Percentiles rank a stretch among this genome's conserved stretches.
Conservation (phyloP, 2,113 vertebrate species). For the Craseonycteris thonglongyai region DNA sequence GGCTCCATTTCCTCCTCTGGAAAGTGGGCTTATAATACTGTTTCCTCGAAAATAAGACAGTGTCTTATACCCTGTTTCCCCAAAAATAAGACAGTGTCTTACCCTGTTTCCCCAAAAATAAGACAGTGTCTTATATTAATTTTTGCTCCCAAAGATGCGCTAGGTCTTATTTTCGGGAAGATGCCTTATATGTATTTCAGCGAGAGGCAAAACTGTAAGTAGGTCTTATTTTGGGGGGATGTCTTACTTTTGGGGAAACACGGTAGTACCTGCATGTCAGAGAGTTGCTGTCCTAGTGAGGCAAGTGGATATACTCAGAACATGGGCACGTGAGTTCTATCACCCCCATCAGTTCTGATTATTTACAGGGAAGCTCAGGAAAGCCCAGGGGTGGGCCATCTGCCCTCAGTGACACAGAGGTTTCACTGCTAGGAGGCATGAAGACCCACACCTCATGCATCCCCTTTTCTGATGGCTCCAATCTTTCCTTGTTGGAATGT, state of each 20-base stretch:
- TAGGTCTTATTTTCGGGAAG: too few species aligned
- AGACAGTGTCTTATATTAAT: too few species aligned
- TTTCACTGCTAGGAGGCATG: neutral
- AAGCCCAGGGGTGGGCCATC: neutral
- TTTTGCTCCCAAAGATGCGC: too few species aligned
- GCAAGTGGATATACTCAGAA: neutral
- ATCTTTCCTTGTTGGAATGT: neutral
- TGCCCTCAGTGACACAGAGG: neutral
- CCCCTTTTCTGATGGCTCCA: neutral
- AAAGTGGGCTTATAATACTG: neutral
- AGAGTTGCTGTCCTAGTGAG: neutral
- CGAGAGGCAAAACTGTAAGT: too few species aligned
- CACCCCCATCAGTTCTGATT: accelerated
- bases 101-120: too few species aligned
- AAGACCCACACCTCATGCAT: neutral
- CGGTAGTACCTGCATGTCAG: too few species aligned
- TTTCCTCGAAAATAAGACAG: too few species aligned
- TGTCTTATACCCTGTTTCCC: too few species aligned
- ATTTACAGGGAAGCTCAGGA: neutral
- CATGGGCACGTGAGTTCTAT: accelerated
- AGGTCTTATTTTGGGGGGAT: too few species aligned
- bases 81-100: too few species aligned
- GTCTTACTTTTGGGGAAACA: too few species aligned
- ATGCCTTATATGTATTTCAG: too few species aligned
- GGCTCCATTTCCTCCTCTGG: neutral